These are phyloP conservation scores for Drosophila rubida DNA, from an alignment of 2,888 invertebrate species.

Conservation along the genomic window DNA sequence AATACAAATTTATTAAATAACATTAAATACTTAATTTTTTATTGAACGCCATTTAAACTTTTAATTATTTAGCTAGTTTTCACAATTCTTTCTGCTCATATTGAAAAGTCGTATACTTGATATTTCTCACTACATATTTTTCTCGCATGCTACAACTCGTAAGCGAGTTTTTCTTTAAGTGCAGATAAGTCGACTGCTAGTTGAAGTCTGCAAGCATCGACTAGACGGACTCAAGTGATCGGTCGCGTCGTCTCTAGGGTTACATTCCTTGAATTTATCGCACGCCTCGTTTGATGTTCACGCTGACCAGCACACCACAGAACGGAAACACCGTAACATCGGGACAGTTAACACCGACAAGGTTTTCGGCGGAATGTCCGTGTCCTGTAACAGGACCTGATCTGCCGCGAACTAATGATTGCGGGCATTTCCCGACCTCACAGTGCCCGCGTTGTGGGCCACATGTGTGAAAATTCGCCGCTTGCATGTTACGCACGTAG, in stretches of 20 bases:
- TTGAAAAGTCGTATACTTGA: neutral
- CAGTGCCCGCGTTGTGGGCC: slow-evolving; percentile 11
- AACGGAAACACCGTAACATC: slow-evolving; percentile 71
- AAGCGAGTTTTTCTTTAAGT: slow-evolving; percentile 2
- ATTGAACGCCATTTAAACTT: no score
- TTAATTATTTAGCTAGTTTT: no score
- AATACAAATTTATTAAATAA: no score
- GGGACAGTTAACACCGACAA: slow-evolving; percentile 50
- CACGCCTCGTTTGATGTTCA: slow-evolving; percentile 68
- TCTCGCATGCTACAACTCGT: neutral
- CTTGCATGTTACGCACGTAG: slow-evolving; percentile 58
- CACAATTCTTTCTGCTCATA: neutral
- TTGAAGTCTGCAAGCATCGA: neutral
- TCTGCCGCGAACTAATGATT: slow-evolving; percentile 26
- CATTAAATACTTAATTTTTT: no score
- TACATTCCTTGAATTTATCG: slow-evolving; percentile 76
- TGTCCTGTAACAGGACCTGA: slow-evolving; percentile 67
- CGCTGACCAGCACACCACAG: slow-evolving; percentile 29
- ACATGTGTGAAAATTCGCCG: slow-evolving; percentile 69
- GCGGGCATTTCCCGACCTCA: slow-evolving; percentile 50
- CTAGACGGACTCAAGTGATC: slow-evolving; percentile 39
- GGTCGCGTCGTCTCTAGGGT: slow-evolving; percentile 37
- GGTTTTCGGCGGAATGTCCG: slow-evolving; percentile 37
- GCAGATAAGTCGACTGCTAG: neutral
- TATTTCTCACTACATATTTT: neutral